Base-by-base conservation (phyloP, 2,113 vertebrate species). In the Neogobius melanostomus region DNA sequence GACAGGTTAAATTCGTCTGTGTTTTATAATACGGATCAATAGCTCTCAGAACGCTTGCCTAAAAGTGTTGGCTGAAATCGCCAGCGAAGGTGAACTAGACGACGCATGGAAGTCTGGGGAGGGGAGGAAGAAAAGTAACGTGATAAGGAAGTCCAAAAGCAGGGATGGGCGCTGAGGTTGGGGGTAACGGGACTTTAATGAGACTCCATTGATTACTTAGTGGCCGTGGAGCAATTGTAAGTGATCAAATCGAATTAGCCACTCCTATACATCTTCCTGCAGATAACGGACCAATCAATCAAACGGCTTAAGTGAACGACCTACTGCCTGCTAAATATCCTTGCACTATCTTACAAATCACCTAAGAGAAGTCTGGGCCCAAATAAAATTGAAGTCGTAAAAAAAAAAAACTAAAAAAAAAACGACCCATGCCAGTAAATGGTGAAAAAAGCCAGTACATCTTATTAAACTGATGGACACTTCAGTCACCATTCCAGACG, bases 191-290 rank as follows among this genome's bases (percentile, higher is more conserved):
- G 75, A 72, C 65, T 85, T 84, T 85, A 84, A 88, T 83, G 81
- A 84, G 75, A 80, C 65, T 57, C 44, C 80, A 90, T 89, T 82
- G 88, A 91, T 89, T 86, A 79, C 63, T 64, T 74, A 62, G 82
- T 85, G 83, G 82, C 87, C 77, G 65, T 77, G 68, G 68, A 78
- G 85, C 82, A 87, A 81, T 85, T 90, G 66, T 76, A 85, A 90
- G 90, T 87, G 87, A 88, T 90, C 85, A 90, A 82, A 90, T 92
- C 85, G 82, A 91, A 91, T 92, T 88, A 90, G 86, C 65, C 62
- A 63, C 44, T 76, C 74, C 81, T 81, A 82, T 82, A 83, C 69
- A 77, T 89, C 89, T 88, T 88, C 81, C 77, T 85, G 73, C 66
- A 89, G 85, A 88, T 89, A 87, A 77, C 80, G 64, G 83, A 74